phyloP scores from a whole-genome alignment of 2,888 invertebrate genomes.

The Rhagium mordax region DNA sequence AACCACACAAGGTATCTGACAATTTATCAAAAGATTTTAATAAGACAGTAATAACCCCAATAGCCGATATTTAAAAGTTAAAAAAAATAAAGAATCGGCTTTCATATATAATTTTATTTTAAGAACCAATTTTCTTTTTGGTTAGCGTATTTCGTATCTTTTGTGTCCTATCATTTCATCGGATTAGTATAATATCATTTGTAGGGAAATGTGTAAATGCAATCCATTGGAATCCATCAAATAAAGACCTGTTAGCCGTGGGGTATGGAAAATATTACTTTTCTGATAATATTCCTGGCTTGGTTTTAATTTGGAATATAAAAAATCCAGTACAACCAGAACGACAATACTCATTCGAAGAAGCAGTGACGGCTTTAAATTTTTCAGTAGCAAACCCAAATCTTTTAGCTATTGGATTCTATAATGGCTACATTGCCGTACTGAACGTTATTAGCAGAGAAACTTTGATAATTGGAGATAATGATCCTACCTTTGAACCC shows the following conservation, averaged over 20 bases:
- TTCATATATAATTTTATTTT: no score
- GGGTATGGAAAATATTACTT: constrained; percentile 81
- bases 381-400: constrained; percentile 82
- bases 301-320: constrained; percentile 84
- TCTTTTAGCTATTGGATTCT: constrained; percentile 82
- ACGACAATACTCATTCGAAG: constrained; percentile 76
- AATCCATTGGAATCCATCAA: constrained; percentile 79
- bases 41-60: no score
- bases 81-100: no score
- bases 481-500: constrained; percentile 55
- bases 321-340: constrained; percentile 87
- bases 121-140: no score
- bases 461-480: constrained; percentile 52
- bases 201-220: constrained; percentile 74
- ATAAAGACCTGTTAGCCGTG: constrained; percentile 81
- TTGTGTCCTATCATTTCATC: no score
- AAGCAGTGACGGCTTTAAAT: constrained; percentile 78
- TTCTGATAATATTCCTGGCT: constrained; percentile 74
- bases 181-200: constrained; percentile 31
- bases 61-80: no score
- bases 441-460: constrained; percentile 77
- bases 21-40: no score
- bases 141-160: no score
- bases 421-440: constrained; percentile 81
- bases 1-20: constrained; percentile 68